A percentile compares a stretch with the other conserved stretches of the same genome.
These are phyloP conservation scores for Salpingus planirostris DNA, from an alignment of 2,888 invertebrate species.

Conservation along the genomic window DNA sequence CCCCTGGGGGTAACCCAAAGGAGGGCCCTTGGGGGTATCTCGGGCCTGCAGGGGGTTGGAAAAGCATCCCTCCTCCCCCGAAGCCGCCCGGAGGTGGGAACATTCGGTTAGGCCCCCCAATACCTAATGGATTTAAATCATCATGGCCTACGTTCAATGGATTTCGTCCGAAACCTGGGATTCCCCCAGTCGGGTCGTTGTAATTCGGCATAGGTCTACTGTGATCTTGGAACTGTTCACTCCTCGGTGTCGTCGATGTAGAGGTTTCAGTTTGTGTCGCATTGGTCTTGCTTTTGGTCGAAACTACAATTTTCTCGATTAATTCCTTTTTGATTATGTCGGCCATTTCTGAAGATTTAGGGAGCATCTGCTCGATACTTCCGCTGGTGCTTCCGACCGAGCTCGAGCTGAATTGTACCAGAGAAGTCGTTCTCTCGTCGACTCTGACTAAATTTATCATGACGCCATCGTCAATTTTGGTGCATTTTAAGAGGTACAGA, in stretches of 20 bases:
- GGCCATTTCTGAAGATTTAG: slow-evolving; percentile 53
- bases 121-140: slow-evolving; percentile 69
- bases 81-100: slow-evolving; percentile 38
- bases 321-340: slow-evolving; percentile 56
- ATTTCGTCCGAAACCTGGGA: slow-evolving; percentile 1
- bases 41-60: slow-evolving; percentile 50
- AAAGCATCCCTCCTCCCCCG: slow-evolving; percentile 65
- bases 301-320: slow-evolving; percentile 50
- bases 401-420: slow-evolving; percentile 39
- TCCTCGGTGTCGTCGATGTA: too few species aligned
- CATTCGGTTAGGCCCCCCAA: too few species aligned
- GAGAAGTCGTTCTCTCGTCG: slow-evolving; percentile 42
- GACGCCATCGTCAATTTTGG: slow-evolving; percentile 38
- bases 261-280: slow-evolving; percentile 28
- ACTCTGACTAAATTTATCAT: slow-evolving; percentile 41
- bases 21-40: slow-evolving; percentile 20
- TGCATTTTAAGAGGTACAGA: slow-evolving; percentile 51
- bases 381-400: slow-evolving; percentile 42
- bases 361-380: slow-evolving; percentile 53
- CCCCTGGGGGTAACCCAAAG: slow-evolving; percentile 39
- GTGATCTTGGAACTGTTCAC: too few species aligned
- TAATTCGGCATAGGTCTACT: too few species aligned
- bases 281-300: slow-evolving; percentile 23
- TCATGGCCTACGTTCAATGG: slow-evolving; percentile 51
- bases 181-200: slow-evolving; percentile 4